These are phyloP conservation scores for Myzus persicae DNA, from an alignment of 1,140 invertebrate species.

Conservation along the genomic window DNA sequence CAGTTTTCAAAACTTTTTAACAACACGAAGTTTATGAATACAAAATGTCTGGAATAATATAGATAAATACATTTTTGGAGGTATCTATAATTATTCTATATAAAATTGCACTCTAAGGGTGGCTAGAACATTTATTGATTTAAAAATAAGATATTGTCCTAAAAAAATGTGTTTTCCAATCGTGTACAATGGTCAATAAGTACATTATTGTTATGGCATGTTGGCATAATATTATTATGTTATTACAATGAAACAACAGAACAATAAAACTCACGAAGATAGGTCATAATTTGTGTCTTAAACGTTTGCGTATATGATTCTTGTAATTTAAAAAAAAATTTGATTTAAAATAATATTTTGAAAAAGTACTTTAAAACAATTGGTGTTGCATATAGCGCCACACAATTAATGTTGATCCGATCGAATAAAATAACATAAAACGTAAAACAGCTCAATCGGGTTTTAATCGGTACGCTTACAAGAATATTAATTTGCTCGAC, in stretches of 20 bases:
- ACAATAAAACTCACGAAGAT: not conserved
- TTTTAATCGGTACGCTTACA: not conserved
- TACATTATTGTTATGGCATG: not conserved
- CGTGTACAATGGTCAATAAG: not conserved
- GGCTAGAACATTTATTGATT: not conserved
- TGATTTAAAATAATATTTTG: not conserved
- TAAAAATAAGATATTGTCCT: not conserved
- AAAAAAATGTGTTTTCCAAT: not conserved
- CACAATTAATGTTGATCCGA: not conserved
- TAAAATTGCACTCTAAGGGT: not conserved
- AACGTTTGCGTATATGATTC: not conserved
- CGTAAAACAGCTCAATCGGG: not conserved
- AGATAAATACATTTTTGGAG: slow-evolving; percentile 18
- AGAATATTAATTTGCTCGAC: not conserved
- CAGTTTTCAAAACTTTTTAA: not conserved
- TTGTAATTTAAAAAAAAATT: not conserved
- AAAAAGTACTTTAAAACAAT: not conserved
- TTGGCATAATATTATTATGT: not conserved
- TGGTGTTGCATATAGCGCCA: not conserved
- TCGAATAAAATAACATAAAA: not conserved
- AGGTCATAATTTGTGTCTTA: not conserved
- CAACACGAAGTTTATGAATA: not conserved
- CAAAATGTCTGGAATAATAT: not conserved
- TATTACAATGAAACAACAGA: not conserved
- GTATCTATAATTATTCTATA: too few species aligned